Conservation (phyloP, 2,797 vertebrate genomes). For the Sebastes iracundus region DNA sequence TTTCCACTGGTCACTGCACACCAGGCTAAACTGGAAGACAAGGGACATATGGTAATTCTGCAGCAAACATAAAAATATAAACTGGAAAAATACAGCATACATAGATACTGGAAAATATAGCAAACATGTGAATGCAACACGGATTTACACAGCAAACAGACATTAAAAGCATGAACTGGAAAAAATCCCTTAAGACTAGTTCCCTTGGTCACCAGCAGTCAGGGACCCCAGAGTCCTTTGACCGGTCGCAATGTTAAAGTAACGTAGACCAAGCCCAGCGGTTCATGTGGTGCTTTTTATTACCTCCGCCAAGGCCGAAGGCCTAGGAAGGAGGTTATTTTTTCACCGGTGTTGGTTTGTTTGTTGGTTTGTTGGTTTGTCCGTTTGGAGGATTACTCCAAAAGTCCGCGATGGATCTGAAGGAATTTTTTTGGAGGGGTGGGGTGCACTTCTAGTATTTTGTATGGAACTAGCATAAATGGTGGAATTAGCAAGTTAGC, state of each 20-base stretch:
- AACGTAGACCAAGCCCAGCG: too few relatives aligned
- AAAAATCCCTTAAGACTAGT: not conserved
- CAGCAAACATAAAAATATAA: not conserved
- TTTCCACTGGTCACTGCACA: constrained; percentile 68
- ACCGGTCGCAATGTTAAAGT: not conserved
- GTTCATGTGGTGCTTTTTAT: too few relatives aligned
- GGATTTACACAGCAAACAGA: not conserved
- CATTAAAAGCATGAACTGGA: not conserved
- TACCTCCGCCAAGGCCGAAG: too few relatives aligned
- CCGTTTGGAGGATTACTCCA: too few relatives aligned
- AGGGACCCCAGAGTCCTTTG: not conserved
- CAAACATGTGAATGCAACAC: not conserved
- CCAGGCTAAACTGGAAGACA: constrained; percentile 63
- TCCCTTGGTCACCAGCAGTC: not conserved
- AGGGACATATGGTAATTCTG: not conserved
- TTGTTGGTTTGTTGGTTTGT: too few relatives aligned
- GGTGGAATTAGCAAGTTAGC: too few relatives aligned
- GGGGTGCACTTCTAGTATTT: too few relatives aligned
- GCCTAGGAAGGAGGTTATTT: too few relatives aligned
- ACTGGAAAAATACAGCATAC: not conserved
- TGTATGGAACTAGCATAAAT: too few relatives aligned
- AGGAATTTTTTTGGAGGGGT: too few relatives aligned
- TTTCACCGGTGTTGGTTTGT: too few relatives aligned
- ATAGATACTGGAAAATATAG: not conserved
- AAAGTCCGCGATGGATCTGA: too few relatives aligned